Evolutionary conservation across 2,797 vertebrate species (phyloP), one percentile per base, ranked within the genome.

Genomic region (Eidolon dupreanum): DNA sequence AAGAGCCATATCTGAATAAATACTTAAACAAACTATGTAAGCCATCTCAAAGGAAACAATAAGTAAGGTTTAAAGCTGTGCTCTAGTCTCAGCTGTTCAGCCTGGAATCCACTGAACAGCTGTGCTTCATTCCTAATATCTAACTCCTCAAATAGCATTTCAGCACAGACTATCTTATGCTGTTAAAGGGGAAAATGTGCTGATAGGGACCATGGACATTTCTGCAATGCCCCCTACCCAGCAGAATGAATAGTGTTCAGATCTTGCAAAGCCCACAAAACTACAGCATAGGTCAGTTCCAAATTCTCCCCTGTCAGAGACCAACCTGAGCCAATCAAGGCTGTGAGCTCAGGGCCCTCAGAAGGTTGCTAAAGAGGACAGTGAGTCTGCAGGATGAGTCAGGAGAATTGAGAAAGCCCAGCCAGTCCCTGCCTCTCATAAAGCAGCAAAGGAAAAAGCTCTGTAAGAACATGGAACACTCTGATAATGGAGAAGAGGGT

Each of bases 301-400:
- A 86, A 86, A 88, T 31, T 86, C n/a, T 90, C 83, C 90, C 65
- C 82, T 65, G 93, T 85, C 89, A 95, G 95, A 97, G 93, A 96
- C 95, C 93, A 97, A 94, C 78, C 92, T 96, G 96, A 87, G 74
- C 93, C 92, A 97, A 95, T 95, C 92, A 97, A 96, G 90, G 59
- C 88, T 31, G 3, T 75, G 88, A 95, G 95, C 93, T 97, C 84
- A 71, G 93, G 96, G 85, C 88, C 92, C 86, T 95, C 55, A n/a
- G 96, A 97, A 98, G 97, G 97, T 98, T 82, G 0, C 61, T 71
- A 93, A 74, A 96, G 97, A 98, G 95, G 96, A 97, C 94, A 96
- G 19, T 90, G 82, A 96, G 85, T 94, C 97, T 97, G 97, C 96
- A 97, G 90, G 86, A 97, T 98, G 97, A 98, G 96, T 97, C 97